Conservation (phyloP, 2,113 vertebrate species). For the Scopus umbretta region DNA sequence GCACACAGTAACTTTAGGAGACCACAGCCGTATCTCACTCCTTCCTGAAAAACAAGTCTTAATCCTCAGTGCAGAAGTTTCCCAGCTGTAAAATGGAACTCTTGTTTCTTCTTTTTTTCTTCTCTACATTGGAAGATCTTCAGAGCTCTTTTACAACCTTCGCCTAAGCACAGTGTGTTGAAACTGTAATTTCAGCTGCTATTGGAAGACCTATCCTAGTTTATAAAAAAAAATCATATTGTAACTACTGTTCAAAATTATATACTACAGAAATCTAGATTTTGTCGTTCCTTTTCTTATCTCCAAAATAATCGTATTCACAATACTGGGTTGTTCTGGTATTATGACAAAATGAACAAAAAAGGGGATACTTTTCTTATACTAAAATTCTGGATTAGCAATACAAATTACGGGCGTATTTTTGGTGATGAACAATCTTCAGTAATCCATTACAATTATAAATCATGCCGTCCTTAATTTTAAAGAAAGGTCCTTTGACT, state of each 20-base stretch:
- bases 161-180: accelerated
- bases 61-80: not conserved
- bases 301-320: not conserved
- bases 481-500: not conserved
- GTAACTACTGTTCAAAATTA: not conserved
- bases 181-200: not conserved
- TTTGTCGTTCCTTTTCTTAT: not conserved
- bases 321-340: not conserved
- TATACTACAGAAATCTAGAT: not conserved
- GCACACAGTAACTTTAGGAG: not conserved
- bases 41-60: not conserved
- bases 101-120: not conserved
- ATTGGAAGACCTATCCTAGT: not conserved
- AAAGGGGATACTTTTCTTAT: not conserved
- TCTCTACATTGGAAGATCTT: not conserved
- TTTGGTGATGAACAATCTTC: not conserved
- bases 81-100: not conserved
- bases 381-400: not conserved
- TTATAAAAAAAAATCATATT: not conserved
- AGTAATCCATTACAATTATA: not conserved
- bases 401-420: not conserved
- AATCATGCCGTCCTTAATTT: not conserved
- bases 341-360: not conserved
- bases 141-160: not conserved
- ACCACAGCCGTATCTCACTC: not conserved